Percentiles rank a stretch among this genome's conserved stretches.
Evolutionary conservation across 1,140 invertebrate genomes (phyloP).

Genomic region (Bombus picipes): DNA sequence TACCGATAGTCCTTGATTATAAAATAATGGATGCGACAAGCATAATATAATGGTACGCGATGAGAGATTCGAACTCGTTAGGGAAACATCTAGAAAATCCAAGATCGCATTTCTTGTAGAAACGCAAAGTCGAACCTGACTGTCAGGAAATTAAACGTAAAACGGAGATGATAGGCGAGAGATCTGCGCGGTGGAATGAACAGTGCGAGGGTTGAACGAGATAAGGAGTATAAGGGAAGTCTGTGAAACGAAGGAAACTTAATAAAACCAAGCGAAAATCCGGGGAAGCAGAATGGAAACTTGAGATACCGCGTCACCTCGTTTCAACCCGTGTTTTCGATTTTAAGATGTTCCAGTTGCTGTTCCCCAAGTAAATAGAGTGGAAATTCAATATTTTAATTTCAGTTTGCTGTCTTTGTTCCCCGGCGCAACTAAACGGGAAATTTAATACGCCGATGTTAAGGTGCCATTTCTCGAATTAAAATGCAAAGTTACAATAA

Average conservation of each 20-base stretch:
- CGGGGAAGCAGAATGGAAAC: constrained; percentile 22
- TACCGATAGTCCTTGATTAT: not conserved
- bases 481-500: no score
- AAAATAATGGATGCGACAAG: not conserved
- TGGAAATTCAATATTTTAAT: constrained; percentile 13
- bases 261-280: constrained; percentile 28
- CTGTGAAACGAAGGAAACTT: constrained; percentile 19
- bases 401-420: not conserved
- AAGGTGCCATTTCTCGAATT: not conserved
- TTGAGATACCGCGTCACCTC: constrained; percentile 16
- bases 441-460: not conserved
- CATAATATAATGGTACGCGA: not conserved
- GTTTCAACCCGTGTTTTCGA: not conserved
- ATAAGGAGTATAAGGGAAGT: constrained; percentile 8
- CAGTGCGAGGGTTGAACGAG: not conserved
- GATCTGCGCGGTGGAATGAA: not conserved
- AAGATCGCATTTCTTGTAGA: not conserved
- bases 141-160: constrained; percentile 20
- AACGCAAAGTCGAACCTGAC: not conserved
- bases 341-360: not conserved
- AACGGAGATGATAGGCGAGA: not conserved
- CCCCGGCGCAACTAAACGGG: not conserved
- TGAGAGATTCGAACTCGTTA: not conserved
- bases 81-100: not conserved
- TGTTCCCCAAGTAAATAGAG: not conserved